These are phyloP conservation scores for Lordiphosa mommai DNA, from an alignment of 1,140 invertebrate genomes.

Conservation along the genomic window DNA sequence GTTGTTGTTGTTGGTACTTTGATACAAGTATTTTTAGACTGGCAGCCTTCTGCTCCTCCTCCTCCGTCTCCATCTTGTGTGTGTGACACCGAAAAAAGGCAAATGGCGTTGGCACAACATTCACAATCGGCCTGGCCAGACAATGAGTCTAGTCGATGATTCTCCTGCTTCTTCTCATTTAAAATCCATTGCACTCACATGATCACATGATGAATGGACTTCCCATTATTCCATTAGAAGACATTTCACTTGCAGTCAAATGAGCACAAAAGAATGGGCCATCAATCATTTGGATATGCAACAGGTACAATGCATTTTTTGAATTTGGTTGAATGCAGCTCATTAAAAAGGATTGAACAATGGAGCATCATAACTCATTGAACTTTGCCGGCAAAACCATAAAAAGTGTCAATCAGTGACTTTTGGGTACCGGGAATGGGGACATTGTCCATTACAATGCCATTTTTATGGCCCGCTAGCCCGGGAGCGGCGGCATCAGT, in stretches of 20 bases:
- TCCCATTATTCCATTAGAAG: constrained; percentile 11
- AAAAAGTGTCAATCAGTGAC: constrained; percentile 68
- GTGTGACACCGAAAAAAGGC: constrained; percentile 34
- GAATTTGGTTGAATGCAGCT: constrained; percentile 44
- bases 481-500: neutral
- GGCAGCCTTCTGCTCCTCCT: constrained; percentile 18
- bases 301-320: constrained; percentile 46
- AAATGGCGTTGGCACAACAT: constrained; percentile 55
- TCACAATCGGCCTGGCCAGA: constrained; percentile 45
- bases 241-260: neutral
- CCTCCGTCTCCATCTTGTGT: neutral
- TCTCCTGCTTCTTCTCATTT: constrained; percentile 25
- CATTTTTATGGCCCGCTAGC: constrained; percentile 37
- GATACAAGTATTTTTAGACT: constrained; percentile 26
- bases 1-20: constrained; percentile 46
- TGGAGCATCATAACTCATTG: constrained; percentile 65
- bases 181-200: constrained; percentile 23
- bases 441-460: constrained; percentile 40
- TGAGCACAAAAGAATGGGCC: neutral
- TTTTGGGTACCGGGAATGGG: constrained; percentile 37
- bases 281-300: constrained; percentile 52
- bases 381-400: constrained; percentile 49
- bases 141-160: constrained; percentile 55
- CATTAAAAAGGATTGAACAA: constrained; percentile 45
- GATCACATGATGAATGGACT: constrained; percentile 29